Conservation (phyloP, 2,888 invertebrate species). For the Sialis fuliginosa region DNA sequence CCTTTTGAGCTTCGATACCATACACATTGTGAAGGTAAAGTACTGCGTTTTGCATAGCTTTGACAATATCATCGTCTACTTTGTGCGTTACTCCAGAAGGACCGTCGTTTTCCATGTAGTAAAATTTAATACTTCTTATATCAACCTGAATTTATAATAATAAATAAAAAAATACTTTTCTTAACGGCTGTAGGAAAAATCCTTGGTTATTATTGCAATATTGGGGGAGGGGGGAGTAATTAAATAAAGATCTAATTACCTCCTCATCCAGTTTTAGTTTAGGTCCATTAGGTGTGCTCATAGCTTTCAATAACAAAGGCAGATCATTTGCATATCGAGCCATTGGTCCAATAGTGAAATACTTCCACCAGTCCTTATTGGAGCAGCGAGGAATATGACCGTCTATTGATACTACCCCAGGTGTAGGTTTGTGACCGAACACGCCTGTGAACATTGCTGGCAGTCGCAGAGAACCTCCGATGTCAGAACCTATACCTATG, state of each 20-base stretch:
- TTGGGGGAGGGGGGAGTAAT: conserved; percentile 3
- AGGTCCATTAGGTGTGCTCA: conserved; percentile 35
- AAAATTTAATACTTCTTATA: conserved; percentile 48
- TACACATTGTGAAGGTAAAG: conserved; percentile 33
- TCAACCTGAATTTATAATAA: conserved; percentile 10
- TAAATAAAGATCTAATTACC: conserved; percentile 19
- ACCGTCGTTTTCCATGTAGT: conserved; percentile 64
- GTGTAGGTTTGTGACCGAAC: conserved; percentile 82
- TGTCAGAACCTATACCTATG: conserved; percentile 72
- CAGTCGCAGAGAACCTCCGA: conserved; percentile 75
- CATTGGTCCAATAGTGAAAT: conserved; percentile 73
- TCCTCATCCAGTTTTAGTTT: conserved; percentile 29
- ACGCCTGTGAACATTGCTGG: conserved; percentile 84
- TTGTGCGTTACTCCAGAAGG: conserved; percentile 41
- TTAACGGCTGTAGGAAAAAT: background rate
- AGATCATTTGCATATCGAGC: conserved; percentile 75
- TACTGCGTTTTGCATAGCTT: conserved; percentile 34
- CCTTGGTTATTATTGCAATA: conserved; percentile 11
- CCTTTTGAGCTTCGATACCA: conserved; percentile 37
- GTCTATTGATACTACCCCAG: conserved; percentile 41
- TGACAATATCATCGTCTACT: conserved; percentile 38
- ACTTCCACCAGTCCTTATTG: conserved; percentile 43
- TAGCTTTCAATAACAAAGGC: conserved; percentile 49
- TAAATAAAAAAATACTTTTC: conserved; percentile 1
- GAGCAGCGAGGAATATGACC: conserved; percentile 51